Evolutionary conservation across 2,797 vertebrate species (phyloP).

Genomic region (Pogoniulus pusillus): DNA sequence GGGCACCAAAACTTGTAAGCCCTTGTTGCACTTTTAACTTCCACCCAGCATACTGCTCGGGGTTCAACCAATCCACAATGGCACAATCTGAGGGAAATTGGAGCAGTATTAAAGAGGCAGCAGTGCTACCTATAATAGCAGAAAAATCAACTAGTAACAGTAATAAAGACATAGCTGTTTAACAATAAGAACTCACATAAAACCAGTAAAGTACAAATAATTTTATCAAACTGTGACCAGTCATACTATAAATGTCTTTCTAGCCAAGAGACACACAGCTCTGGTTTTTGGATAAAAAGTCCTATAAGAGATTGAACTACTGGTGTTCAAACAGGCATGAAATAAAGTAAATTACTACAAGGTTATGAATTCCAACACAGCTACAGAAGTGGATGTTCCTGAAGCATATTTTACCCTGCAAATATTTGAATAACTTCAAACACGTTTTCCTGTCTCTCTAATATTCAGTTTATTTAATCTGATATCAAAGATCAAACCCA

Average conservation of each 20-base stretch:
- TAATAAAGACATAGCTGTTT: neutral
- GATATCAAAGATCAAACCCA: neutral
- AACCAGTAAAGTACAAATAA: neutral
- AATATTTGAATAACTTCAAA: neutral
- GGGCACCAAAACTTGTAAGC: neutral
- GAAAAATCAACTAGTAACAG: neutral
- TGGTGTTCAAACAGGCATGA: neutral
- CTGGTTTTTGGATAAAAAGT: neutral
- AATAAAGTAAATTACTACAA: neutral
- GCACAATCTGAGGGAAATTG: neutral
- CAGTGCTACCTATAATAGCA: neutral
- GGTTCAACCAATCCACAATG: neutral
- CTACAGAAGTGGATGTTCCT: neutral
- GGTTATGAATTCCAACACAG: neutral
- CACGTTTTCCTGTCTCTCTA: neutral
- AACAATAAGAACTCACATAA: neutral
- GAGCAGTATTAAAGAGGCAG: neutral
- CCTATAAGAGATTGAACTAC: neutral
- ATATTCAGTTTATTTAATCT: neutral
- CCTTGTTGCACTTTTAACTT: neutral
- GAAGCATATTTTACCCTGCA: neutral
- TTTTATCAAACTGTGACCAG: neutral
- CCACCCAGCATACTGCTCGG: neutral
- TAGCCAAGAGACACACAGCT: neutral
- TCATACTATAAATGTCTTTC: neutral